Percentiles rank a stretch among this genome's conserved stretches.
Conservation (phyloP, 1,140 invertebrate genomes). For the Branchinecta lindahli region DNA sequence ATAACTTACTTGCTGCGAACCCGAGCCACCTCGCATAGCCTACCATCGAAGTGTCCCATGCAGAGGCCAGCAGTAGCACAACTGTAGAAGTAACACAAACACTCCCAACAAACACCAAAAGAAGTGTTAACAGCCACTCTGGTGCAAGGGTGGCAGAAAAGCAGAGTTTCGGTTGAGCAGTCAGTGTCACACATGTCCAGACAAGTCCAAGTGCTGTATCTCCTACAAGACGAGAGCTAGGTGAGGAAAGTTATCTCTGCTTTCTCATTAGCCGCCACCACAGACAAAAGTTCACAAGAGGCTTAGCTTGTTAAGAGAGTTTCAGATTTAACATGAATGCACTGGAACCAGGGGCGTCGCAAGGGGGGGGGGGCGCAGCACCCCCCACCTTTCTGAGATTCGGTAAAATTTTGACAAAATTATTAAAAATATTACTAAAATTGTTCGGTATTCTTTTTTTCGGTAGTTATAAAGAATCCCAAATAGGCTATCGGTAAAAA, state of each 20-base stretch:
- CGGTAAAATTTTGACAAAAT: no score
- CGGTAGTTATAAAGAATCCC: no score
- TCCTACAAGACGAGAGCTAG: constrained; percentile 36
- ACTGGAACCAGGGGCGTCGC: no score
- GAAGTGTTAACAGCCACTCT: constrained; percentile 76
- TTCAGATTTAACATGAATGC: no score
- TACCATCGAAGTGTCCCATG: constrained; percentile 77
- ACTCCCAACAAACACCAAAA: constrained; percentile 82
- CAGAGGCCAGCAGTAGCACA: constrained; percentile 65
- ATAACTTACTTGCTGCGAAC: constrained; percentile 71
- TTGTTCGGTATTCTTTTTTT: no score
- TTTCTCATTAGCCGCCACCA: no score
- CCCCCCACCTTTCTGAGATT: no score
- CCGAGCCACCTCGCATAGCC: constrained; percentile 87
- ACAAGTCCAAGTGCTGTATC: constrained; percentile 76
- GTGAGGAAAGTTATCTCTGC: no score
- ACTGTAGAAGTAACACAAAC: constrained; percentile 82
- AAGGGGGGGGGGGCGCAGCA: no score
- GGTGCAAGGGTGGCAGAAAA: constrained; percentile 58
- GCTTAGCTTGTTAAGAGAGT: no score
- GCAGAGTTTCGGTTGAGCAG: constrained; percentile 71
- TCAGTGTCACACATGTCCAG: constrained; percentile 83
- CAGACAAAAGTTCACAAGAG: no score
- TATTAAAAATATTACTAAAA: constrained; percentile 17
- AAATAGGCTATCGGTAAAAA: no score